Evolutionary conservation across 2,888 invertebrate genomes (phyloP).

Genomic region (Troides helena): DNA sequence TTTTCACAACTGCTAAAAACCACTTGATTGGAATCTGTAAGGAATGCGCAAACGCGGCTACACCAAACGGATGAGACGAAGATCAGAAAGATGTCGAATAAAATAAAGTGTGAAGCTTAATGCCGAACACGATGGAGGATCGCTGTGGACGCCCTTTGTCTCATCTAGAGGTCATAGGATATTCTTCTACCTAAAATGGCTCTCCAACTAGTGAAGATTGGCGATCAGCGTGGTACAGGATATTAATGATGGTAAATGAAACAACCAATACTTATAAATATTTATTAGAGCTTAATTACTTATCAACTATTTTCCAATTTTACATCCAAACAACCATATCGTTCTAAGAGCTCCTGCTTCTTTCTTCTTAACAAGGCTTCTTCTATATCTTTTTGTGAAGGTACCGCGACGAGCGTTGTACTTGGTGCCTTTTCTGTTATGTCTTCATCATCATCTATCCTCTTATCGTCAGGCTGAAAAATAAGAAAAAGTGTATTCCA

Average conservation of each 20-base stretch:
- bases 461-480: conserved; percentile 67
- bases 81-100: no score
- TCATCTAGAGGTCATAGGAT: no score
- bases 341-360: conserved; percentile 94
- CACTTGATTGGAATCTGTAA: no score
- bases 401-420: conserved; percentile 90
- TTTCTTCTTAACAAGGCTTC: conserved; percentile 93
- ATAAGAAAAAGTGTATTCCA: neutral
- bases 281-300: conserved; percentile 17
- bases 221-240: no score
- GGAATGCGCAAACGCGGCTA: no score
- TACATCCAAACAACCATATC: conserved; percentile 84
- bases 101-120: no score
- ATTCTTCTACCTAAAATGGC: no score
- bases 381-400: conserved; percentile 96
- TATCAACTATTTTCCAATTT: conserved; percentile 67
- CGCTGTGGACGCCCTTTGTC: no score
- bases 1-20: no score
- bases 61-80: no score
- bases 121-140: no score
- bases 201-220: no score
- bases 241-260: neutral
- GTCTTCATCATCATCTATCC: conserved; percentile 60
- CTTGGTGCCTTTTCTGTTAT: conserved; percentile 41
- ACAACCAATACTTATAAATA: neutral